Conservation (phyloP, 2,113 vertebrate genomes). For the Heliornis fulica region DNA sequence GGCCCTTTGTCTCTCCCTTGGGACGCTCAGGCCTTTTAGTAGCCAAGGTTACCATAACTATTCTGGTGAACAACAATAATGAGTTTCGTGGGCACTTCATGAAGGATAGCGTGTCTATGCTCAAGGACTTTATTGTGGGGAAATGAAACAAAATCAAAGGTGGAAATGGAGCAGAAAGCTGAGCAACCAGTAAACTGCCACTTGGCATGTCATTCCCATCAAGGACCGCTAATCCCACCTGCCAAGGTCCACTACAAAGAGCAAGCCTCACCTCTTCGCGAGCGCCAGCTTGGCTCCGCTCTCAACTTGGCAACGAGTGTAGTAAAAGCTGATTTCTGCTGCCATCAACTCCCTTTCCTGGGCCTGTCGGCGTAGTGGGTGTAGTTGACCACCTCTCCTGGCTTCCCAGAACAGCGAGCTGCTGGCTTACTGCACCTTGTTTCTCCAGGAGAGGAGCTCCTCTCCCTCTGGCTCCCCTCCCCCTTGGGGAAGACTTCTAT, state of each 20-base stretch:
- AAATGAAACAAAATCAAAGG: not conserved
- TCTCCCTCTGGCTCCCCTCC: not conserved
- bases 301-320: not conserved
- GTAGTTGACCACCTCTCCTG: not conserved
- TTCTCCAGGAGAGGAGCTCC: not conserved
- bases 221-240: not conserved
- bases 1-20: not conserved
- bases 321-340: not conserved
- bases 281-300: not conserved
- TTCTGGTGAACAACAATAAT: not conserved
- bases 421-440: not conserved
- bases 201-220: not conserved
- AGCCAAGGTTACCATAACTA: not conserved
- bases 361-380: not conserved
- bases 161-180: not conserved
- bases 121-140: not conserved
- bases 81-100: not conserved
- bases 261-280: not conserved
- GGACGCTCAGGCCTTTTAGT: accelerated
- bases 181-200: not conserved
- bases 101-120: not conserved
- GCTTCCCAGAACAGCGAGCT: not conserved
- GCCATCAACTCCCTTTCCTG: not conserved
- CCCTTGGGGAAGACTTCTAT: not conserved
- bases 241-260: not conserved